Evolutionary conservation across 2,888 invertebrate genomes (phyloP).

Genomic region (Agelastica alni): DNA sequence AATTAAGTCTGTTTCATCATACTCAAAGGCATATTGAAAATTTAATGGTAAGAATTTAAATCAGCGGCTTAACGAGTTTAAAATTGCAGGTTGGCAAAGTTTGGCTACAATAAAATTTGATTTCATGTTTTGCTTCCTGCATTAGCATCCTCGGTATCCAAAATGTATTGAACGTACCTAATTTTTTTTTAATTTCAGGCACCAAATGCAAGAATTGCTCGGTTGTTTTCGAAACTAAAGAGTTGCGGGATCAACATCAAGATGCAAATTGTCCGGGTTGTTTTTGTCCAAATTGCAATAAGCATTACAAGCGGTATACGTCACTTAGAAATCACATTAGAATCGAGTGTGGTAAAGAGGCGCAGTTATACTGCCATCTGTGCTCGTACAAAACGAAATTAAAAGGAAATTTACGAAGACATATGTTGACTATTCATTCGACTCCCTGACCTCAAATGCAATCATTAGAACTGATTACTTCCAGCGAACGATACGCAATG

Average conservation of each 20-base stretch:
- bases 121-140: no score
- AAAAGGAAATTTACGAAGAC: conserved; percentile 28
- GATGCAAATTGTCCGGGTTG: conserved; percentile 10
- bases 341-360: conserved; percentile 38
- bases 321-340: conserved; percentile 36
- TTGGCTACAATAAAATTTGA: no score
- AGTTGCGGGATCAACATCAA: conserved; percentile 4
- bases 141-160: not conserved
- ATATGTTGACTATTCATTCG: conserved; percentile 10
- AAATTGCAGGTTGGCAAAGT: no score
- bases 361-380: conserved; percentile 35
- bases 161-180: no score
- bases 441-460: no score
- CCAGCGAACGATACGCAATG: no score
- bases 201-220: conserved; percentile 1
- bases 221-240: not conserved
- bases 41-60: no score
- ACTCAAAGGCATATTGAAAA: no score
- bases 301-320: conserved; percentile 32
- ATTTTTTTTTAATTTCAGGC: conserved; percentile 2
- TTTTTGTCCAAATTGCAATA: conserved; percentile 32
- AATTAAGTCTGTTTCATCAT: no score
- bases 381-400: conserved; percentile 36
- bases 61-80: no score
- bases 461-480: no score